phyloP scores from a whole-genome alignment of 2,797 vertebrate genomes.

The Leptodactylus fallax region DNA sequence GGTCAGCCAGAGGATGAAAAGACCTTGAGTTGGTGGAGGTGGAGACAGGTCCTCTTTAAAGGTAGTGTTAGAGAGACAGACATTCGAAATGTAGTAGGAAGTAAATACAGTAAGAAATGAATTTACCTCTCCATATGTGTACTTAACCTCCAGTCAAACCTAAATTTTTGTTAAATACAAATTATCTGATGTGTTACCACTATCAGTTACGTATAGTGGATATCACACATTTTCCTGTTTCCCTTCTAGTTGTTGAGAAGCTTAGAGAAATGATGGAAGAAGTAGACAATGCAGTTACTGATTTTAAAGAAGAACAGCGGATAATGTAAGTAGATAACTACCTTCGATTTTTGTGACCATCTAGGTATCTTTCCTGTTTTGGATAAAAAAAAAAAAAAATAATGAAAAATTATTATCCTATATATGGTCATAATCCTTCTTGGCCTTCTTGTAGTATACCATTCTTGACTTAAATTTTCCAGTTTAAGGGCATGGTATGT shows the following conservation, averaged over 20 bases:
- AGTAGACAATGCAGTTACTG: conserved; percentile 84
- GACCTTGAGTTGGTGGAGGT: too few species aligned
- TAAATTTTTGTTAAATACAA: background rate
- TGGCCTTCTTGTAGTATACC: background rate
- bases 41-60: too few species aligned
- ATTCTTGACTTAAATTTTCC: background rate
- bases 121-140: background rate
- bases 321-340: conserved; percentile 78
- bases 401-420: background rate
- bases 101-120: background rate
- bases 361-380: background rate
- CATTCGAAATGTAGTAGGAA: too few species aligned
- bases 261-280: conserved; percentile 90
- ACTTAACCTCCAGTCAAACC: background rate
- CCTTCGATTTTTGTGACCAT: too few species aligned
- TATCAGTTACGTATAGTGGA: background rate
- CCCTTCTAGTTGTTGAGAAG: conserved; percentile 83
- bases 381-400: background rate
- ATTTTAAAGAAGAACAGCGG: conserved; percentile 86
- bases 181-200: background rate
- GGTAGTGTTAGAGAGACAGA: too few species aligned
- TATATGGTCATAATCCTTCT: background rate
- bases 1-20: too few species aligned
- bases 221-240: background rate
- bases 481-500: background rate